These are phyloP conservation scores for Agonopterix arenella DNA, from an alignment of 2,888 invertebrate species.

Conservation along the genomic window DNA sequence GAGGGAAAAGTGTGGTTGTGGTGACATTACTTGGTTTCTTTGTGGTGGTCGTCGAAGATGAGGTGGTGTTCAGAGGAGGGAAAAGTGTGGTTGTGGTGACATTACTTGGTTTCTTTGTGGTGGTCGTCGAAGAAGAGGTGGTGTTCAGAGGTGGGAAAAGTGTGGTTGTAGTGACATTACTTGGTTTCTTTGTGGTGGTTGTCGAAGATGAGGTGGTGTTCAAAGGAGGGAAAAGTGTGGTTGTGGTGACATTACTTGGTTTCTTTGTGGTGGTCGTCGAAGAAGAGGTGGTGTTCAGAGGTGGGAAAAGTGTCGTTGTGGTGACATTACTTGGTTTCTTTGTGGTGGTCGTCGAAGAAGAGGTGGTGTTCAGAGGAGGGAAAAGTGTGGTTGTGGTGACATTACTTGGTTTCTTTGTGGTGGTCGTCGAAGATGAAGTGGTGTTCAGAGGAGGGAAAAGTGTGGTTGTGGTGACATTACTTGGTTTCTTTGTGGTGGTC, in stretches of 20 bases:
- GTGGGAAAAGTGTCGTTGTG: not conserved
- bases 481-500: not conserved
- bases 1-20: not conserved
- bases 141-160: not conserved
- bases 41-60: not conserved
- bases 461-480: not conserved
- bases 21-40: not conserved
- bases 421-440: not conserved
- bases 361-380: not conserved
- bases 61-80: not conserved
- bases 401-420: not conserved
- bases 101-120: not conserved
- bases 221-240: not conserved
- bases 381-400: not conserved
- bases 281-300: not conserved
- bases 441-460: not conserved
- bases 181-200: not conserved
- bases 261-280: not conserved
- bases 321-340: not conserved
- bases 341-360: not conserved
- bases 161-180: not conserved
- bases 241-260: not conserved
- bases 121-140: not conserved
- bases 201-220: not conserved
- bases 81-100: not conserved